Evolutionary conservation across 30 jellyfish, hydroid and myxozoan species (phyloP), one percentile per base, ranked within the genome.

Genomic region (Cassiopea andromeda): DNA sequence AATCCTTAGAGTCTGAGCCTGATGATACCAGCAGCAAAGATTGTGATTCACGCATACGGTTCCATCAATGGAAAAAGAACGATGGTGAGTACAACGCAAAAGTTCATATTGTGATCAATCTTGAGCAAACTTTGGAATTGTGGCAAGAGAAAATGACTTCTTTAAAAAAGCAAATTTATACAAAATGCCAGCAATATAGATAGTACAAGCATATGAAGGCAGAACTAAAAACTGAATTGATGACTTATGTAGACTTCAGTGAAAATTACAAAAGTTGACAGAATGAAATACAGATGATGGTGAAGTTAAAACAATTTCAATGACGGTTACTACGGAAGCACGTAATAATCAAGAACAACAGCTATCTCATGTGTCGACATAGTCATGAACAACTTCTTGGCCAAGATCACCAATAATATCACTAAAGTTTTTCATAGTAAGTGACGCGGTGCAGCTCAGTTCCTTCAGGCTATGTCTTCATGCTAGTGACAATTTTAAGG

Each of bases 361-460:
- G 88, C 93, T 10, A 19, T 73, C 44, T 43, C 81, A 1, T 85
- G 89, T 66, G 48, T 60, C 50, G 59, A 19, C 57, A 77, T 44
- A 48, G 94, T 87, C 54, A 17, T 87, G 67, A 68, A 77, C 61
- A 45, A 60, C 87, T 12, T 59, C 60, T 47, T 12, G 59, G 61
- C 60, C 47, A 87, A 87, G 64, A 15, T 59, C 67, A 89, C 59
- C 48, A 57, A 80, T 58, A 80, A 80, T 45, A 12, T 80, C 44
- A 50, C 58, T 6, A 75, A 77, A 19, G 74, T 87, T 17, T 44
- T 27, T 19, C 64, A 64, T 76, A 17, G 75, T 74, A 85, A 87
- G 94, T 69, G 94, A 87, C 66, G 94, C 91, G 73, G 88, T 59
- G 74, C 81, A 19, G 60, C 81, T 12, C 89, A 85, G 69, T 85